Percentiles rank a stretch among this genome's conserved stretches.
These are phyloP conservation scores for Chymomyza fuscimana DNA, from an alignment of 2,888 invertebrate genomes.

Conservation along the genomic window DNA sequence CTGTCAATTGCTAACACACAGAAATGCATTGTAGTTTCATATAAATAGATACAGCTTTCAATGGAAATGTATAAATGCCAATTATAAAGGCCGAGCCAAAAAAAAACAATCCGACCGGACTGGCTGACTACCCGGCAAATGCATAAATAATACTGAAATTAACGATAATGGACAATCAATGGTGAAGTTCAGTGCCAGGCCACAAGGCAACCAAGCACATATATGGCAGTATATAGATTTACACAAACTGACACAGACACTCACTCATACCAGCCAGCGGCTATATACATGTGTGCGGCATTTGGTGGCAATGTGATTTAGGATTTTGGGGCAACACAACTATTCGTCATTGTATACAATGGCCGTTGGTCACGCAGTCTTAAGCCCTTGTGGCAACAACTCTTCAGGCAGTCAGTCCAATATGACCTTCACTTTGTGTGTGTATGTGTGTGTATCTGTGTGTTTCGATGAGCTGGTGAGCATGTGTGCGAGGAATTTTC, in stretches of 20 bases:
- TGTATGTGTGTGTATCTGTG: background rate
- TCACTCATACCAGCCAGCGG: background rate
- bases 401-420: constrained; percentile 7
- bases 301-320: constrained; percentile 24
- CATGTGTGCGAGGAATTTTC: constrained; percentile 16
- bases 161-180: constrained; percentile 52
- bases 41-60: background rate
- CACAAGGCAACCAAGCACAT: constrained; percentile 1
- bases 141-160: constrained; percentile 52
- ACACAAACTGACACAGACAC: constrained; percentile 14
- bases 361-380: constrained; percentile 56
- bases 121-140: constrained; percentile 26
- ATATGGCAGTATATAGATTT: background rate
- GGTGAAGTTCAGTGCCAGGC: constrained; percentile 60
- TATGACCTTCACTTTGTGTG: constrained; percentile 7
- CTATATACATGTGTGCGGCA: constrained; percentile 17
- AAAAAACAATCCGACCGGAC: constrained; percentile 38
- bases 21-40: background rate
- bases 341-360: constrained; percentile 32
- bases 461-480: background rate
- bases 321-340: constrained; percentile 8
- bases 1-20: background rate
- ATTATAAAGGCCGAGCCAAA: constrained; percentile 33
- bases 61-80: constrained; percentile 40
- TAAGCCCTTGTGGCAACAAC: constrained; percentile 15